phyloP scores from a whole-genome alignment of 2,113 vertebrate genomes.

The Microcebus griseorufus region DNA sequence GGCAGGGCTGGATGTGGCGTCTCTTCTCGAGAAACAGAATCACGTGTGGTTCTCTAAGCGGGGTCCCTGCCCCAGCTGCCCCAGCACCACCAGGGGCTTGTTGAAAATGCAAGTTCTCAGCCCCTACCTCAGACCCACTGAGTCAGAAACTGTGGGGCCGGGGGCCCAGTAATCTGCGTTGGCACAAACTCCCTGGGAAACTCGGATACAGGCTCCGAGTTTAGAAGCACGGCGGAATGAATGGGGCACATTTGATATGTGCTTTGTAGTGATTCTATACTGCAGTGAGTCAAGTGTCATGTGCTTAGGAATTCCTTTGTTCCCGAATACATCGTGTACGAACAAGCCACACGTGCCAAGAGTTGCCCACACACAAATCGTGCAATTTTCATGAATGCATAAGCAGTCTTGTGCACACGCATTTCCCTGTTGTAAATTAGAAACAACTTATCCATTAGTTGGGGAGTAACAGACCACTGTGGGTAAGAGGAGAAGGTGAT shows the following conservation, averaged over 20 bases:
- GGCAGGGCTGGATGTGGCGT: background rate
- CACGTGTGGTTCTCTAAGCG: background rate
- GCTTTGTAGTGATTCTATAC: background rate
- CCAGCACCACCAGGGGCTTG: background rate
- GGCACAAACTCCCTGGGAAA: background rate
- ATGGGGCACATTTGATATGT: background rate
- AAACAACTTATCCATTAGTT: background rate
- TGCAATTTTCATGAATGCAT: background rate
- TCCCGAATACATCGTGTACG: background rate
- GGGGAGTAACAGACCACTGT: background rate
- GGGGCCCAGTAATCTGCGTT: background rate
- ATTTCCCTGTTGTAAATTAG: background rate
- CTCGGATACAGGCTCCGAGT: background rate
- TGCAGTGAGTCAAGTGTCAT: background rate
- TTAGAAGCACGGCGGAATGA: background rate
- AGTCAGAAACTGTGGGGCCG: background rate
- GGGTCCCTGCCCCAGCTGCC: background rate
- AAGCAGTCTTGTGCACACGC: background rate
- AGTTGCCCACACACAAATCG: background rate
- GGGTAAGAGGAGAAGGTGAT: background rate
- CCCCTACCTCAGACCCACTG: background rate
- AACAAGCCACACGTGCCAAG: background rate
- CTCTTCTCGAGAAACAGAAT: background rate
- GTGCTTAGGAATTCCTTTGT: background rate
- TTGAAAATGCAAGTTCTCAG: background rate